Evolutionary conservation across 2,888 invertebrate species (phyloP).

Genomic region (Chrysodeixis includens): DNA sequence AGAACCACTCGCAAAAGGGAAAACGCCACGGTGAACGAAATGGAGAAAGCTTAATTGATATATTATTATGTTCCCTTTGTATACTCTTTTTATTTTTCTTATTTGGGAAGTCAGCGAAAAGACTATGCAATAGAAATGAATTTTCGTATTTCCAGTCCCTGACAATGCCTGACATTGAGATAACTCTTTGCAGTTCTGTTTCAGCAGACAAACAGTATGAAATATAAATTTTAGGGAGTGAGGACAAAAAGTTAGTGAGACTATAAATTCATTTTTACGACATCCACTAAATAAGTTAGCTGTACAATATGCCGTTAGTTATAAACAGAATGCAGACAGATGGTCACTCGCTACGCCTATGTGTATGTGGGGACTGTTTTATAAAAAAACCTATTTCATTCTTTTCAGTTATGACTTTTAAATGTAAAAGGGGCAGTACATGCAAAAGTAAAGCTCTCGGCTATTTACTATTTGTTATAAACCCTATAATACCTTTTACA

Average conservation of each 20-base stretch:
- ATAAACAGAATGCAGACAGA: conserved; percentile 55
- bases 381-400: conserved; percentile 14
- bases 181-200: conserved; percentile 30
- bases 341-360: conserved; percentile 36
- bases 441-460: not conserved
- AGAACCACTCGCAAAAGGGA: conserved; percentile 33
- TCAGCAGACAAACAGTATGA: conserved; percentile 37
- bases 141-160: not conserved
- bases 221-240: conserved; percentile 48
- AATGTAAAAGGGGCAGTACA: conserved; percentile 6
- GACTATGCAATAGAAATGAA: not conserved
- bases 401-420: conserved; percentile 17
- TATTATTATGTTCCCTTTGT: conserved; percentile 13
- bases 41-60: not conserved
- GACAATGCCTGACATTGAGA: not conserved
- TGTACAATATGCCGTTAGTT: conserved; percentile 48
- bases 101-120: not conserved
- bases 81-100: conserved; percentile 3
- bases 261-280: conserved; percentile 62
- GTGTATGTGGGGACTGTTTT: conserved; percentile 15
- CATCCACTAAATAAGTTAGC: conserved; percentile 58
- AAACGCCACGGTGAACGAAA: not conserved
- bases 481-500: not conserved
- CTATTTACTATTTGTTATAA: not conserved
- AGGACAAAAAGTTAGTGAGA: conserved; percentile 52